Base-by-base conservation (phyloP, 2,888 invertebrate species). In the Drosophila rellima region DNA sequence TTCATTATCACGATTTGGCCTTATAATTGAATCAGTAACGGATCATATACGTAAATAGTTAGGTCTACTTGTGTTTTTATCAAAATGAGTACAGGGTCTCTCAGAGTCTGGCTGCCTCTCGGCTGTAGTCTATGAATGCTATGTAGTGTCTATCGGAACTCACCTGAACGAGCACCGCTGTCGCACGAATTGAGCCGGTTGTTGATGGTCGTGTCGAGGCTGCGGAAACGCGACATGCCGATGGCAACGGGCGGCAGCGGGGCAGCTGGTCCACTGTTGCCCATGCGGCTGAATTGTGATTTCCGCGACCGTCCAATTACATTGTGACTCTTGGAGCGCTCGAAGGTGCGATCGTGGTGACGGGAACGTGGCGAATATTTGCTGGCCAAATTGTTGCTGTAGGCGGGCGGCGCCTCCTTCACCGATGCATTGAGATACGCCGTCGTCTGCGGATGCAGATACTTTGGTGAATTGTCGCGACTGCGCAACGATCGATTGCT, bases 201-300 rank as follows among this genome's bases (percentile, higher is more conserved):
- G 90, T 79, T 94, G 80, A 90, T 84, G 40, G 89, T 93, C 74
- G 94, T 94, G 73, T 95, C 95, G 69, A 95, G 93, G 82, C 95
- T 95, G 47, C 95, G 92, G 85, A 95, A 95, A 6, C 95, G 94
- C 90, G 95, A 94, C 33, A 94, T 94, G 8, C 94, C 94, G 0
- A 86, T 65, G 61, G 55, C 6, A 17, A 59, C 55, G 23, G 73
- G 39, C 1, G 78, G 69, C 1, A 76, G 69, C 6, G 54, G 39
- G 6, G 63, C 50, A 54, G 71, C 18, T 17, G 56, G 33, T 44
- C 71, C 82, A 17, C 71, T 80, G 39, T 82, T 91, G 29, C 78
- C 78, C 8, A 77, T 70, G 15, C 90, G 88, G 56, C 78, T 93
- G 76, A 95, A 95, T 77, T 94, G 94, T 5, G 93, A 93, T 59